Percentiles rank a stretch among this genome's conserved stretches.
These are phyloP conservation scores for Drosophila littoralis DNA, from an alignment of 1,140 invertebrate species.

Conservation along the genomic window DNA sequence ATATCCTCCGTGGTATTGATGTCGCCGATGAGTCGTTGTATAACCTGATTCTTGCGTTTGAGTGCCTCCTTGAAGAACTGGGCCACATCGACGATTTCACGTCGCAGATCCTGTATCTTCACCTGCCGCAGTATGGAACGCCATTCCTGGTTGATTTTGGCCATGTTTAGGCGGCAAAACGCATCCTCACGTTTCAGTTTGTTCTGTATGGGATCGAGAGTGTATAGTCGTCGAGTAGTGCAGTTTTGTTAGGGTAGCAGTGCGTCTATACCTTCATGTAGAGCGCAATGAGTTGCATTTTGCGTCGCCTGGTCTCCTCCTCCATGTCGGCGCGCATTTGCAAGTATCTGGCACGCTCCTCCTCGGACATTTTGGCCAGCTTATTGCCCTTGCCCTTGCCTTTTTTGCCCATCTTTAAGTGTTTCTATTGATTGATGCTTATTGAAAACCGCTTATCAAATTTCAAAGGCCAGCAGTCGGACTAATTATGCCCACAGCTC, in stretches of 20 bases:
- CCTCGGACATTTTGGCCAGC: conserved; percentile 91
- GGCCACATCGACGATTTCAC: conserved; percentile 87
- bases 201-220: conserved; percentile 86
- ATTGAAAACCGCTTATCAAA: conserved; percentile 57
- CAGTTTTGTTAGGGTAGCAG: background rate
- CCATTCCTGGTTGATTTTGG: conserved; percentile 94
- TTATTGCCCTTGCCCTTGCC: conserved; percentile 89
- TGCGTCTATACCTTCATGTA: conserved; percentile 89
- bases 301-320: conserved; percentile 90
- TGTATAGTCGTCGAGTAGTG: background rate
- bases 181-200: conserved; percentile 92
- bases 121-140: conserved; percentile 89
- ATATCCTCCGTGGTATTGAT: conserved; percentile 89
- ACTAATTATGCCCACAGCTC: conserved; percentile 53
- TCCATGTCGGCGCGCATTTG: conserved; percentile 91
- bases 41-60: conserved; percentile 88
- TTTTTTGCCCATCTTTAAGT: conserved; percentile 87
- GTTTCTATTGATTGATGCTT: conserved; percentile 17
- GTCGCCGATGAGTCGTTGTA: conserved; percentile 87
- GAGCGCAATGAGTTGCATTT: conserved; percentile 90
- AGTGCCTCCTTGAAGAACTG: conserved; percentile 83
- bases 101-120: conserved; percentile 89
- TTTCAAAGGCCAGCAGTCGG: conserved; percentile 52
- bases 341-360: conserved; percentile 90
- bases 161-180: conserved; percentile 90